These are phyloP conservation scores for Philypnodon macrostomus DNA, from an alignment of 2,797 vertebrate genomes.

Conservation along the genomic window DNA sequence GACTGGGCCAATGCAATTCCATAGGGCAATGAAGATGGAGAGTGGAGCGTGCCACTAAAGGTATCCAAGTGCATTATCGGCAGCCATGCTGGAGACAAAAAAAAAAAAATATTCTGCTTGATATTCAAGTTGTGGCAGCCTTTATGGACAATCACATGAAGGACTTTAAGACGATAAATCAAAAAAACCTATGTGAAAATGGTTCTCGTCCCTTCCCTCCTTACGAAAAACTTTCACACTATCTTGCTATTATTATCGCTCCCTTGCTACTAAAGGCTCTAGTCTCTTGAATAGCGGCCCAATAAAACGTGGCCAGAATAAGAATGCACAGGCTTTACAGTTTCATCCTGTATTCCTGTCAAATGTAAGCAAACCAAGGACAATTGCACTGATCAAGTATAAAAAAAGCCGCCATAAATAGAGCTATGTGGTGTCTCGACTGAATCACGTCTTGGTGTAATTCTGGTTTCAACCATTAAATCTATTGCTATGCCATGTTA, in stretches of 20 bases:
- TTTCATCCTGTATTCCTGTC: neutral
- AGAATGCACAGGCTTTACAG: neutral
- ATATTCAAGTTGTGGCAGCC: too few relatives aligned
- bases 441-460: constrained; percentile 26
- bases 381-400: constrained; percentile 33
- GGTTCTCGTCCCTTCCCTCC: neutral
- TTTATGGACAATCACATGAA: too few relatives aligned
- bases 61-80: constrained; percentile 34
- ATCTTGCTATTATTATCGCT: too few relatives aligned
- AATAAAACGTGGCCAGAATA: neutral
- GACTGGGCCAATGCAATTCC: constrained; percentile 46
- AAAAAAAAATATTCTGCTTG: neutral
- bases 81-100: neutral
- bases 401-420: constrained; percentile 37
- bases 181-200: neutral
- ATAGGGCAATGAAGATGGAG: constrained; percentile 53
- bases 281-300: neutral
- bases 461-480: constrained; percentile 30
- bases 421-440: constrained; percentile 23
- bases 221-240: too few relatives aligned
- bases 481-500: constrained; percentile 43
- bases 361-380: constrained; percentile 1
- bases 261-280: constrained; percentile 8
- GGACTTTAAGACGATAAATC: neutral
- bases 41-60: constrained; percentile 19